Conservation (phyloP, 1,140 invertebrate genomes). For the Pseudomyrmex pallidus region DNA sequence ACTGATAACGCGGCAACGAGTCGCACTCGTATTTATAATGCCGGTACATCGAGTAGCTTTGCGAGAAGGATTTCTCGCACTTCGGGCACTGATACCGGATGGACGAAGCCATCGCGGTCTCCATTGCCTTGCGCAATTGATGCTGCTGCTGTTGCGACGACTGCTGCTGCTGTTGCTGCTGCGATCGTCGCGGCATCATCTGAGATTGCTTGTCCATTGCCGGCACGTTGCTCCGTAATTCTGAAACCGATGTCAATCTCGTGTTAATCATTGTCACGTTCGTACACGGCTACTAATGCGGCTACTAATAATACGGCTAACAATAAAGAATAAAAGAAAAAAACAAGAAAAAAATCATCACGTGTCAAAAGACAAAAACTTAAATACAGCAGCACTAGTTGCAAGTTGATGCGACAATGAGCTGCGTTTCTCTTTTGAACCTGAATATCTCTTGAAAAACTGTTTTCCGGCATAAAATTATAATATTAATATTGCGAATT, state of each 20-base stretch:
- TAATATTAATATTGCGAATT: not conserved
- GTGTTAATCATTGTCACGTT: constrained; percentile 46
- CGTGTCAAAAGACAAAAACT: too few species aligned
- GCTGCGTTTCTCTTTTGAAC: too few species aligned
- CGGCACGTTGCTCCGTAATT: constrained; percentile 48
- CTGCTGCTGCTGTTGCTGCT: constrained; percentile 23
- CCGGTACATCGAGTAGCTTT: constrained; percentile 87
- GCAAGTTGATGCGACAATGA: too few species aligned
- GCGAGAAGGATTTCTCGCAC: constrained; percentile 79
- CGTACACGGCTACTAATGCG: not conserved
- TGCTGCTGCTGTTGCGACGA: constrained; percentile 16
- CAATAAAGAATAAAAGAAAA: not conserved
- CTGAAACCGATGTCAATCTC: constrained; percentile 70
- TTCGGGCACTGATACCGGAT: constrained; percentile 76
- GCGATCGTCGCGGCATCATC: not conserved
- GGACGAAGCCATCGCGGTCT: constrained; percentile 5
- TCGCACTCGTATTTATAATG: constrained; percentile 90
- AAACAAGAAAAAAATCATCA: not conserved
- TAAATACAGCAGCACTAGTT: too few species aligned
- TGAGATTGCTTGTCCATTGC: not conserved
- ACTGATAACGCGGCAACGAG: constrained; percentile 88
- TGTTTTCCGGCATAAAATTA: too few species aligned
- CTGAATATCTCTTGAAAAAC: too few species aligned
- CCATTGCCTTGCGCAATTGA: not conserved
- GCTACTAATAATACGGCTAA: not conserved